These are phyloP conservation scores for Anarhynchus alexandrinus DNA, from an alignment of 2,113 vertebrate species.

Conservation along the genomic window DNA sequence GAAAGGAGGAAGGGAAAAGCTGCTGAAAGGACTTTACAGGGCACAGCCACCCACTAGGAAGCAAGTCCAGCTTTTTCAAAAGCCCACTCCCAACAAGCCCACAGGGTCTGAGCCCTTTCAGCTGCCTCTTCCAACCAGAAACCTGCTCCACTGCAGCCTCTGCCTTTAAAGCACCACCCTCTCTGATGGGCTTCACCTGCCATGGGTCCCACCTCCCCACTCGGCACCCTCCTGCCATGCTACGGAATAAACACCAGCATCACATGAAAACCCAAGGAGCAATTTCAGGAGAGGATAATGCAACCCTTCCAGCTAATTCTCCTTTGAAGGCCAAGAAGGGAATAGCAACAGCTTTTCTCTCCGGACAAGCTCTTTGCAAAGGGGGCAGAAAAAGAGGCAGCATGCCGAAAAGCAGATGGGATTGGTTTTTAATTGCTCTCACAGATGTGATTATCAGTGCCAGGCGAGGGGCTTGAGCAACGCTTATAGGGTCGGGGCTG, in stretches of 20 bases:
- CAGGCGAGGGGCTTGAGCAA: not conserved
- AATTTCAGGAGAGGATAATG: not conserved
- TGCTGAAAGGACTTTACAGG: not conserved
- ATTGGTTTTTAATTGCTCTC: not conserved
- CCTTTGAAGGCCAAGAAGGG: not conserved
- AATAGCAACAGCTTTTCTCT: not conserved
- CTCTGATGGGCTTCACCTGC: not conserved
- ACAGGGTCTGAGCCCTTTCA: accelerated
- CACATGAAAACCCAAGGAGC: not conserved
- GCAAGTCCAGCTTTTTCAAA: not conserved
- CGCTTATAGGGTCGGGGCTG: not conserved
- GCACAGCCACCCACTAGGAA: accelerated
- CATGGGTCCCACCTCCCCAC: not conserved
- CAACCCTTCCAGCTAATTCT: not conserved
- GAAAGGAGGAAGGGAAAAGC: not conserved
- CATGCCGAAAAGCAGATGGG: not conserved
- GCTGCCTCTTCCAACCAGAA: accelerated
- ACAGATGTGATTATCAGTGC: not conserved
- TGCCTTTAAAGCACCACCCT: not conserved
- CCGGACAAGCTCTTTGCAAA: not conserved
- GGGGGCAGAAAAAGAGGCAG: not conserved
- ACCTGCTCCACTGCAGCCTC: accelerated
- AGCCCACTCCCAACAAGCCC: accelerated
- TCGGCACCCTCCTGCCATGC: not conserved
- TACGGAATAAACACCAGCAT: not conserved